phyloP scores from a whole-genome alignment of 2,797 vertebrate genomes.

The Tinamus major region DNA sequence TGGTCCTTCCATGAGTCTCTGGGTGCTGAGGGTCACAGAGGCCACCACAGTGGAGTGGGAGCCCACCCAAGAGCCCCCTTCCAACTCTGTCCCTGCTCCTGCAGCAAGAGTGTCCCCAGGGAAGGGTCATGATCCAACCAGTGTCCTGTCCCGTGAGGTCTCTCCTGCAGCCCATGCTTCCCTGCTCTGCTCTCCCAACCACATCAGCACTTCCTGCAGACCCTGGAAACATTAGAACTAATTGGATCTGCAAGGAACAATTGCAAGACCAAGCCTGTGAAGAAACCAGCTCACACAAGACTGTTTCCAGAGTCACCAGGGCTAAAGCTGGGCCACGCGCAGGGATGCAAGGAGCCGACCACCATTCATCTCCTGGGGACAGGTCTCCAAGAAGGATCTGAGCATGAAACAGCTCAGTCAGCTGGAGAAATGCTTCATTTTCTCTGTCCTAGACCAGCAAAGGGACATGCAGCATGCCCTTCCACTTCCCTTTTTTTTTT shows the following conservation, averaged over 20 bases:
- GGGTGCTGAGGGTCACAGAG: background rate
- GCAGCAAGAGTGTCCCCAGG: background rate
- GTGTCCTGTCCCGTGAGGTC: background rate
- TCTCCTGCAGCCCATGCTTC: too few species aligned
- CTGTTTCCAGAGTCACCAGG: background rate
- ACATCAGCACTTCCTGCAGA: background rate
- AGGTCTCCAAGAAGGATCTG: background rate
- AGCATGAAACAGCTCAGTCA: background rate
- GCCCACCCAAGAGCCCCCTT: background rate
- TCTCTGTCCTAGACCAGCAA: background rate
- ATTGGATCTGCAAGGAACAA: background rate
- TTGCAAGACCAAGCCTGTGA: background rate
- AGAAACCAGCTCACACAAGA: background rate
- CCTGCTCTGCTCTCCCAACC: background rate
- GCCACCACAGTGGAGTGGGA: background rate
- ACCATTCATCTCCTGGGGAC: background rate
- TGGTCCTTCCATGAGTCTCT: accelerated
- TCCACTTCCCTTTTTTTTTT: too few species aligned
- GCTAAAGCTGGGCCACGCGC: background rate
- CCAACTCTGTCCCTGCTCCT: too few species aligned
- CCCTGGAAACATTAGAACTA: background rate
- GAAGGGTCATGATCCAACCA: background rate
- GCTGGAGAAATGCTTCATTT: background rate
- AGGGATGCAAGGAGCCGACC: background rate
- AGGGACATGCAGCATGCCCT: too few species aligned